Evolutionary conservation across 2,888 invertebrate species (phyloP), one percentile per base, ranked within the genome.

Genomic region (Andrena trimmerana): DNA sequence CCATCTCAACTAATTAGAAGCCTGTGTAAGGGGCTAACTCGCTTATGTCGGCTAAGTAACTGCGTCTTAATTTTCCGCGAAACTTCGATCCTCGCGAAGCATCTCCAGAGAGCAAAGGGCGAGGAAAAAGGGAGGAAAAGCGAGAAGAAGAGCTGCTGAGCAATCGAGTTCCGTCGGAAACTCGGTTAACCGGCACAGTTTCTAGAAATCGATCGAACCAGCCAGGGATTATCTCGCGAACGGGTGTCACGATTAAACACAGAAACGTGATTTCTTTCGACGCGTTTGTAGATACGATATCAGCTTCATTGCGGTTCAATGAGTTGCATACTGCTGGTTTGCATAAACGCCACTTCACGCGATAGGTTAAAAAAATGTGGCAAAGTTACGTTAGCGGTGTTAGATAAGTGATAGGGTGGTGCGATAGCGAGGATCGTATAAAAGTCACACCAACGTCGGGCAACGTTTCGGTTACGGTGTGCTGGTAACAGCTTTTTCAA

Each of bases 1-100:
- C 73, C 68, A 36, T 73, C 59, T 42, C 13, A 27, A 63, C 65
- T 78, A 78, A 81, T 81, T 81, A 65, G 63, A 78, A 65, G 59
- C 48, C 10, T 2, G 29, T 42, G 33, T 29, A 52, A 48, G 29
- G 6, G 31, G 20, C 42, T 73, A 69, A 42, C 6, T 69, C 50
- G 59, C 13, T 65, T 54, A 31, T 31, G 16, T 36, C 63, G 10
- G 16, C 13, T 3, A 63, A 60, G 69, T 31, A 78, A 68, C 54
- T 72, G 7, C 67, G 68, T 10, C 54, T 78, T 48, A 77, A 27
- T 42, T 60, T 31, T 7, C 57, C 0, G 16, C 16, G 62, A 13
- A 78, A 67, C 31, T 60, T 63, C n/a, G 57, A 68, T 54, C 48
- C 27, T 6, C 33, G 4, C 1, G 13, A 33, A 60, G n/a, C 1